phyloP scores from a whole-genome alignment of 2,888 invertebrate genomes.

The Pherbina coryleti region DNA sequence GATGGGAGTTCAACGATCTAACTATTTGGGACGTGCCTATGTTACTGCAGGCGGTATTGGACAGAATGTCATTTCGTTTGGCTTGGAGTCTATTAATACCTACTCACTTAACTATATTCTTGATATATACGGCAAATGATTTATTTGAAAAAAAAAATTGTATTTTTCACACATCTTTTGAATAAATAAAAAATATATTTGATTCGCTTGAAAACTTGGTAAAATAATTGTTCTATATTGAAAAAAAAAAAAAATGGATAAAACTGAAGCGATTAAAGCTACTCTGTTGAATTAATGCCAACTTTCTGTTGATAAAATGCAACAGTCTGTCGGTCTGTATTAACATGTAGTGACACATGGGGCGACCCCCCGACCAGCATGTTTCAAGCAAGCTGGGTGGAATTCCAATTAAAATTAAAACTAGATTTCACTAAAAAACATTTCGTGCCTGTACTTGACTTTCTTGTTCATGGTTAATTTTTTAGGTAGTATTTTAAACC shows the following conservation, averaged over 20 bases:
- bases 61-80: slow-evolving; percentile 43
- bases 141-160: not conserved
- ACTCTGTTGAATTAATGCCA: too few relatives aligned
- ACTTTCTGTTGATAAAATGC: too few relatives aligned
- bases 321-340: too few relatives aligned
- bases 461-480: not conserved
- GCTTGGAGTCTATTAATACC: slow-evolving; percentile 49
- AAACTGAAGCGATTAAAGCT: too few relatives aligned
- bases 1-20: slow-evolving; percentile 50
- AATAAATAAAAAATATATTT: not conserved
- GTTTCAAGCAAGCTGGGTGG: not conserved
- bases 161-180: not conserved
- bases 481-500: too few relatives aligned
- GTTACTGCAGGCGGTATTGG: slow-evolving; percentile 52
- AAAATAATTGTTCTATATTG: not conserved
- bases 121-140: slow-evolving; percentile 38
- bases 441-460: slow-evolving; percentile 11
- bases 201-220: not conserved
- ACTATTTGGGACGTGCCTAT: slow-evolving; percentile 47
- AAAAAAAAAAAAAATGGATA: not conserved
- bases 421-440: not conserved
- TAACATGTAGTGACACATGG: too few relatives aligned
- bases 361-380: not conserved
- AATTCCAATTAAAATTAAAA: not conserved
- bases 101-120: slow-evolving; percentile 43